Evolutionary conservation across 2,888 invertebrate species (phyloP), one percentile per base, ranked within the genome.

Genomic region (Lithophane semibrunnea): DNA sequence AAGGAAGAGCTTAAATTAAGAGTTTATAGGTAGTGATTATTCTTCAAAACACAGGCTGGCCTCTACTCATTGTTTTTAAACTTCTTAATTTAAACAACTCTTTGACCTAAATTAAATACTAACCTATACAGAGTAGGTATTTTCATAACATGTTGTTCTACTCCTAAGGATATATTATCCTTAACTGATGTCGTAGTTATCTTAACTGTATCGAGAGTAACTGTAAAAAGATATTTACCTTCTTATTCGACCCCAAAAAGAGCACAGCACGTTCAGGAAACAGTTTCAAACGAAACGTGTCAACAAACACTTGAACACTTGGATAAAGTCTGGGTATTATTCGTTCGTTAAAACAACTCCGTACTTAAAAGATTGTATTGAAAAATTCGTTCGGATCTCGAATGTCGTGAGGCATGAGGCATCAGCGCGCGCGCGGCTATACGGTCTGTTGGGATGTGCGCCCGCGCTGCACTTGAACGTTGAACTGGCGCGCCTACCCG

Each of bases 391-490:
- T 91, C 90, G 91, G 79, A 91, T 86, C 89, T 92, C 91, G 91
- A 90, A 92, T 91, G 85, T 91, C 82, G 90, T 90, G 88, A 91
- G 90, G 91, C 89, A 86, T 89, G 79, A 82, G 86, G 88, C 88
- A 89, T 90, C 87, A 73, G 82, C 90, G 91, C 91, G 93, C 92
- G 93, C 94, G 92, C 92, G 88, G 90, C 89, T 84, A 86, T 89
- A 90, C 93, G 90, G 92, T 90, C 93, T 92, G 92, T 92, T 89
- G 89, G 90, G 93, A 92, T 95, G 94, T 96, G 95, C 95, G 95
- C 87, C 89, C 87, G 93, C 94, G 93, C 92, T 94, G 95, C 95
- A 95, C 95, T 94, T 95, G 94, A 95, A 92, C 95, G 93, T 94
- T 94, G 95, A 95, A 96, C 96, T 94, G 94, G 91, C 93, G 89